Percentiles rank a stretch among this genome's conserved stretches.
Conservation (phyloP, 2,113 vertebrate genomes). For the Aythya baeri region DNA sequence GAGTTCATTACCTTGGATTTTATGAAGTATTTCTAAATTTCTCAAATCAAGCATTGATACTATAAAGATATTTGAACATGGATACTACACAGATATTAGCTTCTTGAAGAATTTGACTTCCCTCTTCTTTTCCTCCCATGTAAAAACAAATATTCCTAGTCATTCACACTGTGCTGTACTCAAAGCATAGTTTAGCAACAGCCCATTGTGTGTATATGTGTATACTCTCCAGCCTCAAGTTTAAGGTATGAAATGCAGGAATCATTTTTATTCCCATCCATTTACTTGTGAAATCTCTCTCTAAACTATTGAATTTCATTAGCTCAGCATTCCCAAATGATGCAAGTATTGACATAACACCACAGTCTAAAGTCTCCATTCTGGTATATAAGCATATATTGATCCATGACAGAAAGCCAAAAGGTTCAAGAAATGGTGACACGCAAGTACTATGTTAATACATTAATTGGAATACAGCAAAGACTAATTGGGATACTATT, state of each 20-base stretch:
- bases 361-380: not conserved
- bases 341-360: not conserved
- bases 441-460: not conserved
- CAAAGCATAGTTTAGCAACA: not conserved
- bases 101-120: not conserved
- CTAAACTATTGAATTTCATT: not conserved
- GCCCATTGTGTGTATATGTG: too few relatives aligned
- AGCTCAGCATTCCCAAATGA: not conserved
- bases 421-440: not conserved
- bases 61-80: not conserved
- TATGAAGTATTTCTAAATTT: not conserved
- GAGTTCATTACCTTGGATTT: not conserved
- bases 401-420: not conserved
- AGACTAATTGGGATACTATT: not conserved
- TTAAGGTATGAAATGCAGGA: not conserved
- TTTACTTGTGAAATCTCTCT: not conserved
- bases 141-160: not conserved
- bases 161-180: not conserved
- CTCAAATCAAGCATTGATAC: not conserved
- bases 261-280: not conserved
- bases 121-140: not conserved
- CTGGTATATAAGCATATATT: not conserved
- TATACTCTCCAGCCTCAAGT: not conserved
- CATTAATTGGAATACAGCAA: not conserved
- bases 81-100: not conserved